Evolutionary conservation across 2,797 vertebrate species (phyloP).

Genomic region (Mormyrus proboscirostris): DNA sequence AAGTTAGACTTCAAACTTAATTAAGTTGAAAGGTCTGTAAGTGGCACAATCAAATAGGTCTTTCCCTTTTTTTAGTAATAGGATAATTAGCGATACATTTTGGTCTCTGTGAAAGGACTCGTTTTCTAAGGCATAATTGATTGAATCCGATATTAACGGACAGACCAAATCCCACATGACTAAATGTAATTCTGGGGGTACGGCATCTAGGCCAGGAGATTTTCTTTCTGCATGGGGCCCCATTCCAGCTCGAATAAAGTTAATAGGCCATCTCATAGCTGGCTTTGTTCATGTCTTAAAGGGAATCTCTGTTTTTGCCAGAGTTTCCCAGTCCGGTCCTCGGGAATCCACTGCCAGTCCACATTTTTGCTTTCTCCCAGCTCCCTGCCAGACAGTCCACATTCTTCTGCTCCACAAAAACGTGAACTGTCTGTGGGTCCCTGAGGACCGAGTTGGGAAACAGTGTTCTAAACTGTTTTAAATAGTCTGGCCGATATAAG

Average conservation of each 20-base stretch:
- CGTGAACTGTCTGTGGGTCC: not conserved
- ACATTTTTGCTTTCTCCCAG: not conserved
- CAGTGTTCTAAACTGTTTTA: not conserved
- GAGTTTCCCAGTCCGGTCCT: not conserved
- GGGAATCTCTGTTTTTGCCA: not conserved
- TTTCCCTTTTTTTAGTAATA: slow-evolving; percentile 21
- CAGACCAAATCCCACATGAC: slow-evolving; percentile 9
- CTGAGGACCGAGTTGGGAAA: not conserved
- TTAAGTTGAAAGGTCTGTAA: slow-evolving; percentile 16
- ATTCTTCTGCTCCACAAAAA: not conserved
- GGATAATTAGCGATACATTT: slow-evolving; percentile 15
- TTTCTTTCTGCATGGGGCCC: not conserved
- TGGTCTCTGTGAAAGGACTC: slow-evolving; percentile 14
- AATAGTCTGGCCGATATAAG: not conserved
- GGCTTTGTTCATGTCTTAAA: slow-evolving; percentile 2
- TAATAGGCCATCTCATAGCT: slow-evolving; percentile 2
- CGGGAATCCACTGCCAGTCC: not conserved
- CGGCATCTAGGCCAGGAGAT: not conserved
- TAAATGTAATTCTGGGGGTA: slow-evolving; percentile 12
- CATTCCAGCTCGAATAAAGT: not conserved
- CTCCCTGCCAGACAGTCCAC: not conserved
- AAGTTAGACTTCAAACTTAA: not conserved
- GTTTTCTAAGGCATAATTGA: slow-evolving; percentile 13
- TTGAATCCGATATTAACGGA: slow-evolving; percentile 13
- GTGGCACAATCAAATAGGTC: slow-evolving; percentile 20